These are phyloP conservation scores for Drosophila oshimai DNA, from an alignment of 1,140 invertebrate genomes.

Conservation along the genomic window DNA sequence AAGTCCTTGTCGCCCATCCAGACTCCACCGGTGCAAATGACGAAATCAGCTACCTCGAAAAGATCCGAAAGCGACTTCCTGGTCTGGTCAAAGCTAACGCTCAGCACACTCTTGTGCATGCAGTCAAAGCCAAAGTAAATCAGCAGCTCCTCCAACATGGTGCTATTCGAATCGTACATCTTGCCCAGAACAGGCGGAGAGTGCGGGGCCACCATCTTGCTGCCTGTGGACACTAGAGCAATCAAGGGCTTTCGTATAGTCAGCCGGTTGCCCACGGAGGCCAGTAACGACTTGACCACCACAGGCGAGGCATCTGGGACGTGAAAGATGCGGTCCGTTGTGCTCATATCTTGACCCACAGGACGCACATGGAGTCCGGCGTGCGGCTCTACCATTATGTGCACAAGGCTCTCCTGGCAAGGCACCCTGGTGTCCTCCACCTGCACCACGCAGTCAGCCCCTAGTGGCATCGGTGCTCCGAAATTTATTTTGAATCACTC, in stretches of 20 bases:
- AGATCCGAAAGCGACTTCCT: conserved; percentile 85
- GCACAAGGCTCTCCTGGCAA: conserved; percentile 90
- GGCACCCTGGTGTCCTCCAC: conserved; percentile 94
- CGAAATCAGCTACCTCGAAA: conserved; percentile 87
- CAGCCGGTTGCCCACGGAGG: conserved; percentile 86
- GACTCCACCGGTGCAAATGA: conserved; percentile 96
- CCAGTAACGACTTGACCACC: conserved; percentile 89
- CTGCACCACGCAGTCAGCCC: conserved; percentile 95
- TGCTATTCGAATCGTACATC: conserved; percentile 95
- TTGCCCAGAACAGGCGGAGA: conserved; percentile 85
- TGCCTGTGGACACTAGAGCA: conserved; percentile 96
- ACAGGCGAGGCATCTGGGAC: conserved; percentile 86
- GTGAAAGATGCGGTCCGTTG: conserved; percentile 83
- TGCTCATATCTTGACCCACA: neutral
- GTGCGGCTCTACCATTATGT: conserved; percentile 87
- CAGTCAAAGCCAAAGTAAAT: conserved; percentile 83
- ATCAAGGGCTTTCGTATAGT: conserved; percentile 84
- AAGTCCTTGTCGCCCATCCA: conserved; percentile 99
- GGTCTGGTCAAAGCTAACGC: conserved; percentile 85
- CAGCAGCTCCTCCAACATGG: conserved; percentile 89
- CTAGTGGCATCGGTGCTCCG: conserved; percentile 92
- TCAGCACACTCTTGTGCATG: conserved; percentile 82
- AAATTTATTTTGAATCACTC: conserved; percentile 96
- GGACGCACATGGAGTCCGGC: conserved; percentile 51
- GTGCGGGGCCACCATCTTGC: conserved; percentile 90